These are phyloP conservation scores for Chloropsis hardwickii DNA, from an alignment of 2,113 vertebrate species.

Conservation along the genomic window DNA sequence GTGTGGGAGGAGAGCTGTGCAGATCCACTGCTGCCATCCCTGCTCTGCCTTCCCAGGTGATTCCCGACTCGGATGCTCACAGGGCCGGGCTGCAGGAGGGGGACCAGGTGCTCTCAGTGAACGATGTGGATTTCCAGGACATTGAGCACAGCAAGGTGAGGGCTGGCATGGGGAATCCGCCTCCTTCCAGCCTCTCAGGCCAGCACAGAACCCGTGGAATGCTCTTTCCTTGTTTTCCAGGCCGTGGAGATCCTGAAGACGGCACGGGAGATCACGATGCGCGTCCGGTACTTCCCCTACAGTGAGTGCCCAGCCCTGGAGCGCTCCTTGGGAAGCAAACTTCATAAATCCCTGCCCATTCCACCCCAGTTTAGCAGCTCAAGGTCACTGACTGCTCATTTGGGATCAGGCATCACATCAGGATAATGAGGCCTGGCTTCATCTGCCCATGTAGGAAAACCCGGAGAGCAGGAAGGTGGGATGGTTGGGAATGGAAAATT, in stretches of 20 bases:
- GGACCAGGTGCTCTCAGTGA: conserved; percentile 95
- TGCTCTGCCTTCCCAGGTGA: conserved; percentile 77
- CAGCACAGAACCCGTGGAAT: fast-evolving
- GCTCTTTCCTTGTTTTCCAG: conserved; percentile 56
- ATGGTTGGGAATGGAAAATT: background rate
- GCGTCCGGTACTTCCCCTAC: conserved; percentile 96
- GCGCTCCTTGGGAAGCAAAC: background rate
- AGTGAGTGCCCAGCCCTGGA: conserved; percentile 76
- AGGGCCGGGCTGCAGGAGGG: conserved; percentile 95
- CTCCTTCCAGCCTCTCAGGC: background rate
- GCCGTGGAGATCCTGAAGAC: conserved; percentile 98
- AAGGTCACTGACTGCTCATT: background rate
- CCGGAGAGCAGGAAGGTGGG: background rate
- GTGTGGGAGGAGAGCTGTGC: background rate
- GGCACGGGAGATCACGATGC: conserved; percentile 93
- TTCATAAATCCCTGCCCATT: fast-evolving
- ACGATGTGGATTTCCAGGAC: conserved; percentile 98
- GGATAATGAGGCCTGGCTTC: background rate
- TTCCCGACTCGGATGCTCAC: conserved; percentile 94
- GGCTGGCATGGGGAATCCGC: fast-evolving
- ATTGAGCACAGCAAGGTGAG: conserved; percentile 95
- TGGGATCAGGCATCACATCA: background rate
- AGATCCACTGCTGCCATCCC: background rate
- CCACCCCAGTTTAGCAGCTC: background rate
- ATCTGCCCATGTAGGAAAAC: fast-evolving